These are phyloP conservation scores for Micromesistius poutassou DNA, from an alignment of 2,797 vertebrate genomes.

Conservation along the genomic window DNA sequence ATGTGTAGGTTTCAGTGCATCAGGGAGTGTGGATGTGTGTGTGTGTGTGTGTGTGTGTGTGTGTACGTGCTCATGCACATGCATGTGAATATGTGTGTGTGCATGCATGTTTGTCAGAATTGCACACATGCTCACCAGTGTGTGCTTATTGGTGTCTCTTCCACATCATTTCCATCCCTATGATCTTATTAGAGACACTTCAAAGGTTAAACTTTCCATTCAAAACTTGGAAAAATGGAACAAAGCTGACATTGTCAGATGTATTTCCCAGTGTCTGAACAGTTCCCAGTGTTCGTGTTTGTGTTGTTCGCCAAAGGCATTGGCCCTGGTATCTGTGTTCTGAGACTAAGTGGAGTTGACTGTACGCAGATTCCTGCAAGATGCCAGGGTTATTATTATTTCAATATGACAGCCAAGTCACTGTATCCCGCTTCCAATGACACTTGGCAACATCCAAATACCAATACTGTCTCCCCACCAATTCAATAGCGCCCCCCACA, in stretches of 20 bases:
- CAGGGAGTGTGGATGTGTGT: background rate
- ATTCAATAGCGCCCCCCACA: background rate
- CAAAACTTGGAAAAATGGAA: background rate
- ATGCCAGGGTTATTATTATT: background rate
- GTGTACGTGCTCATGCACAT: background rate
- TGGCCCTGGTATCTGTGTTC: background rate
- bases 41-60: background rate
- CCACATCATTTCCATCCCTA: background rate
- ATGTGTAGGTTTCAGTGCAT: background rate
- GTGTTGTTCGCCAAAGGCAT: background rate
- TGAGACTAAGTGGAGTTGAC: background rate
- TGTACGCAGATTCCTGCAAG: background rate
- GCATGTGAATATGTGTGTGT: background rate
- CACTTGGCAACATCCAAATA: background rate
- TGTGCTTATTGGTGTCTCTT: background rate
- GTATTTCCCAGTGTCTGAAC: background rate
- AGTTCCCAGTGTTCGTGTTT: background rate
- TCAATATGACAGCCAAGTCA: background rate
- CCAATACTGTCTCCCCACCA: constrained; percentile 2
- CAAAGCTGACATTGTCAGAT: background rate
- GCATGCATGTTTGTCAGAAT: background rate
- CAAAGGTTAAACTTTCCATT: background rate
- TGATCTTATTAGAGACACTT: background rate
- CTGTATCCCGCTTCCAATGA: background rate
- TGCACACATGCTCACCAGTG: background rate